Base-by-base conservation (phyloP, 23 tunicate genomes). In the Halocynthia roretzi region DNA sequence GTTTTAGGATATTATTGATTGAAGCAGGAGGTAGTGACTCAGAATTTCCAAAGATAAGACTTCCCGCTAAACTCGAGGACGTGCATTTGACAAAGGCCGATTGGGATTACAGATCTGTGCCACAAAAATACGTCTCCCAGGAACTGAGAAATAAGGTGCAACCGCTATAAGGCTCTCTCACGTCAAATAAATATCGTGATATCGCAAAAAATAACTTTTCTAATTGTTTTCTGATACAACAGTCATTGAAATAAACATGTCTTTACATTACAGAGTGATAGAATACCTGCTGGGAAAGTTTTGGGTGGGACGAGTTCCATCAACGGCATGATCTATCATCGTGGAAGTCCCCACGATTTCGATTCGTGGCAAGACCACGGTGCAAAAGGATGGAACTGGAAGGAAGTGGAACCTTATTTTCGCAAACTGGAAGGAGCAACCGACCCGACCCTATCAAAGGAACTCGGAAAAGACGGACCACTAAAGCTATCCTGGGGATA, bases 251-350 rank as follows among this genome's bases (percentile, higher is more conserved):
- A 60, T 17, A 15, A 60, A 60, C 64, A 65, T 65, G 31, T 20
- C 5, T 15, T 31, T 31, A 31, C 44, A 8, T 80, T 72, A n/a
- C 70, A 90, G 96, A 68, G 5, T 15, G 75, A 77, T 51, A 60
- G 22, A 21, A 65, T 78, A 77, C 96, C 96, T 6, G 52, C 85
- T 5, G 96, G 96, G 40, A 90, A 84, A 68, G 83, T 81, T 9
- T 40, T 90, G 7, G 96, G 96, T 0, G 96, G 96, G n/a, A 84
- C 82, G 50, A 90, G 84, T 51, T 66, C 82, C 14, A 60, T 90
- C 61, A 90, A 90, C 85, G 56, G 61, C 56, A 76, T 86, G 82
- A 60, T 84, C 0, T 90, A 75, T 70, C 80, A 69, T 18, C 60
- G 96, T 15, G 96, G 96, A 14, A 84, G 80, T 50, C 62, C 52